These are phyloP conservation scores for Brachionus manjavacas DNA, from an alignment of 1,140 invertebrate species.

Conservation along the genomic window DNA sequence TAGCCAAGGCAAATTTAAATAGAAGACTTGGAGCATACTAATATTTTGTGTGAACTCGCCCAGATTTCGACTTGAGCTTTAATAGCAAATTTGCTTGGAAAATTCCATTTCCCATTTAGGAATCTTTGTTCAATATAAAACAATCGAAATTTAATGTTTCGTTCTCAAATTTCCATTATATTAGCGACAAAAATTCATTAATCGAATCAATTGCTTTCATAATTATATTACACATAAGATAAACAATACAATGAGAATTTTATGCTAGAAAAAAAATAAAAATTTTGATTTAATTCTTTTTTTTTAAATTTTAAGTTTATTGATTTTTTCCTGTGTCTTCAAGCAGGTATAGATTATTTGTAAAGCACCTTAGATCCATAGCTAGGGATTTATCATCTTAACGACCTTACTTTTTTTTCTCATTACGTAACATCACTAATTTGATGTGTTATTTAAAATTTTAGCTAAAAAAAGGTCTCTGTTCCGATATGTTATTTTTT, in stretches of 20 bases:
- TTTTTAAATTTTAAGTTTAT: conserved; percentile 22
- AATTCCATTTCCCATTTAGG: background rate
- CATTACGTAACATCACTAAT: background rate
- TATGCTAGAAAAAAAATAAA: background rate
- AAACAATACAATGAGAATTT: background rate
- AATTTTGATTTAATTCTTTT: conserved; percentile 25
- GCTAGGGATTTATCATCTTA: background rate
- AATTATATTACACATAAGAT: background rate
- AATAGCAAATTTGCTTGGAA: background rate
- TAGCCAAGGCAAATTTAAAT: background rate
- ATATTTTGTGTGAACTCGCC: background rate
- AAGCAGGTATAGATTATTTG: background rate
- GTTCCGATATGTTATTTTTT: too few relatives aligned
- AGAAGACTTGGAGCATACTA: background rate
- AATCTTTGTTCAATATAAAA: background rate
- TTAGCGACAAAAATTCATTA: conserved; percentile 14
- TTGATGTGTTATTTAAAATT: conserved; percentile 1
- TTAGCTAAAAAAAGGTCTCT: background rate
- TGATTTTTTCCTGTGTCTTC: conserved; percentile 22
- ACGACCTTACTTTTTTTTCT: background rate
- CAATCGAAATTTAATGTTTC: conserved; percentile 10
- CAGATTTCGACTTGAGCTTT: background rate
- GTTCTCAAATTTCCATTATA: background rate
- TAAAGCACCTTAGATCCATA: background rate
- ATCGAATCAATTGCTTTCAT: conserved; percentile 17